These are phyloP conservation scores for Myrmecobius fasciatus DNA, from an alignment of 2,113 vertebrate genomes.

Conservation along the genomic window DNA sequence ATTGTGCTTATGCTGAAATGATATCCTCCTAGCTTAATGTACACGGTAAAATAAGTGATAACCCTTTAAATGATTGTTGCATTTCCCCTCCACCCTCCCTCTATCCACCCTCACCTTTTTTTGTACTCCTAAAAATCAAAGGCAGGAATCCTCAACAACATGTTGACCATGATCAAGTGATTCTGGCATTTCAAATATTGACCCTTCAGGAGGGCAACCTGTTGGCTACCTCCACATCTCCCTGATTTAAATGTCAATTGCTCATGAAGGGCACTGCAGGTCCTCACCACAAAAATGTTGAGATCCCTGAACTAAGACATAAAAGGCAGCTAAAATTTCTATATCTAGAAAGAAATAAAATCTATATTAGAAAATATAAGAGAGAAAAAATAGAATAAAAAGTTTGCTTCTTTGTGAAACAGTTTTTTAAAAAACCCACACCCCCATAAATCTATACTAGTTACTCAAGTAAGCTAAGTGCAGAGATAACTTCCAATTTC, in stretches of 20 bases:
- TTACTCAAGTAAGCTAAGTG: not conserved
- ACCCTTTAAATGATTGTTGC: not conserved
- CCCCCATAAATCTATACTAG: not conserved
- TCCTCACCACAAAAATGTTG: not conserved
- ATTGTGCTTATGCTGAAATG: not conserved
- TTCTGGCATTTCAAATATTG: not conserved
- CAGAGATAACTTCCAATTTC: not conserved
- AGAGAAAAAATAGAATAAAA: not conserved
- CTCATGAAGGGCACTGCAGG: not conserved
- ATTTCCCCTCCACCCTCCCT: not conserved
- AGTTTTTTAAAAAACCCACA: not conserved
- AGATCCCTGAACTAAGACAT: not conserved
- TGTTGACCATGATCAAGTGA: not conserved
- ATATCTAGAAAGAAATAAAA: constrained; percentile 4
- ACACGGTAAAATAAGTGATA: not conserved
- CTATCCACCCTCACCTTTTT: not conserved
- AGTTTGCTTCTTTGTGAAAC: not conserved
- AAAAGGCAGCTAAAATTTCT: not conserved
- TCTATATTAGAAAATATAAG: not conserved
- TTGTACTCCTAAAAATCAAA: not conserved
- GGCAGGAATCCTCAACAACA: not conserved
- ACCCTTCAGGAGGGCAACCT: not conserved
- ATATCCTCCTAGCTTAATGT: not conserved
- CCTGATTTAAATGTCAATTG: not conserved
- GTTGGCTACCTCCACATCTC: not conserved